Evolutionary conservation across 2,113 vertebrate genomes (phyloP).

Genomic region (Vombatus ursinus): DNA sequence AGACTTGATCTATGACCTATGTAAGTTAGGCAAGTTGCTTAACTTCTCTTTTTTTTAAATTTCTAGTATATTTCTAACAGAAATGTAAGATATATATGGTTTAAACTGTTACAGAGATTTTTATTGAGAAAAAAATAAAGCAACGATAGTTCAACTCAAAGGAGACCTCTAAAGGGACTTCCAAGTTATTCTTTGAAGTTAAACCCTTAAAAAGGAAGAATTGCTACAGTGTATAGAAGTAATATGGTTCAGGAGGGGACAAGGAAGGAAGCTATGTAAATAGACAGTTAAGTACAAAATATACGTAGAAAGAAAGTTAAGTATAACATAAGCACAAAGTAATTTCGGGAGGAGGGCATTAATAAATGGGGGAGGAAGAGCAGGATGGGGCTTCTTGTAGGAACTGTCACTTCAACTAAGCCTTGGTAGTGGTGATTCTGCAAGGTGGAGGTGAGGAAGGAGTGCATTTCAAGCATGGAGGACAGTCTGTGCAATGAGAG

Average conservation of each 20-base stretch:
- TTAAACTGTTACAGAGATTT: constrained; percentile 5
- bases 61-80: constrained; percentile 8
- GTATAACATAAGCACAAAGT: neutral
- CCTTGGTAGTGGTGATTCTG: constrained; percentile 28
- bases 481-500: neutral
- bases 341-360: neutral
- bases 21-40: constrained; percentile 17
- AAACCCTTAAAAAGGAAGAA: neutral
- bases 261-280: neutral
- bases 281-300: neutral
- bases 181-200: neutral
- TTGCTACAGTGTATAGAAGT: neutral
- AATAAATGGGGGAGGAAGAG: neutral
- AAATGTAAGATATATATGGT: constrained; percentile 1
- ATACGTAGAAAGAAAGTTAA: neutral
- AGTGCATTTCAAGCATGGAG: neutral
- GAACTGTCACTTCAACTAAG: constrained; percentile 8
- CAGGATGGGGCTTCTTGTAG: constrained; percentile 13
- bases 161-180: neutral
- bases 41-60: constrained; percentile 21
- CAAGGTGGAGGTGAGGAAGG: neutral
- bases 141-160: neutral
- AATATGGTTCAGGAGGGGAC: neutral
- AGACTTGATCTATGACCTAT: constrained; percentile 1
- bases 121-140: neutral